Evolutionary conservation across 2,113 vertebrate genomes (phyloP).

Genomic region (Seriola quinqueradiata): DNA sequence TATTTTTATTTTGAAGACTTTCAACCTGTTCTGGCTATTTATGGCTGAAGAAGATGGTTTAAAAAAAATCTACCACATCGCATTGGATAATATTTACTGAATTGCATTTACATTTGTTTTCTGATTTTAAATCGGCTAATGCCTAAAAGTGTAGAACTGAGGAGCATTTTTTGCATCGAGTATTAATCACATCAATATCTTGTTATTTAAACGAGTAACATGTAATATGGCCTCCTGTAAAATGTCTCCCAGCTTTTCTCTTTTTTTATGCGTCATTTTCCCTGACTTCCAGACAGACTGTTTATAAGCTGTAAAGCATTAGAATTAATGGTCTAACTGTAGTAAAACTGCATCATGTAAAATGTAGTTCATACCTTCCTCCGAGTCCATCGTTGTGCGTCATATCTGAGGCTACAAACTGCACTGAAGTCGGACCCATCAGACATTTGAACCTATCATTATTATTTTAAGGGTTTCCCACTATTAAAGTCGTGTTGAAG

Average conservation of each 20-base stretch:
- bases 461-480: conserved; percentile 25
- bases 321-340: neutral
- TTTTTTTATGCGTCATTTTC: neutral
- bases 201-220: neutral
- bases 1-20: neutral
- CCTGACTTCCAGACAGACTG: neutral
- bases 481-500: conserved; percentile 30
- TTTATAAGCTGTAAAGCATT: neutral
- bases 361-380: conserved; percentile 66
- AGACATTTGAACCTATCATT: conserved; percentile 38
- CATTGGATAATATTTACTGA: neutral
- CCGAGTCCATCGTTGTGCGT: conserved; percentile 56
- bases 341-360: neutral
- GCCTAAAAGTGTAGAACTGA: neutral
- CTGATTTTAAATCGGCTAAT: neutral
- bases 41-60: neutral
- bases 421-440: conserved; percentile 38
- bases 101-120: neutral
- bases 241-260: neutral
- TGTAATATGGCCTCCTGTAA: neutral
- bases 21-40: neutral
- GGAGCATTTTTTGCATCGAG: neutral
- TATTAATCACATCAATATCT: neutral
- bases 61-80: neutral
- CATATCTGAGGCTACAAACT: conserved; percentile 33